phyloP scores from a whole-genome alignment of 2,113 vertebrate species.

The Dunckerocampus dactyliophorus region DNA sequence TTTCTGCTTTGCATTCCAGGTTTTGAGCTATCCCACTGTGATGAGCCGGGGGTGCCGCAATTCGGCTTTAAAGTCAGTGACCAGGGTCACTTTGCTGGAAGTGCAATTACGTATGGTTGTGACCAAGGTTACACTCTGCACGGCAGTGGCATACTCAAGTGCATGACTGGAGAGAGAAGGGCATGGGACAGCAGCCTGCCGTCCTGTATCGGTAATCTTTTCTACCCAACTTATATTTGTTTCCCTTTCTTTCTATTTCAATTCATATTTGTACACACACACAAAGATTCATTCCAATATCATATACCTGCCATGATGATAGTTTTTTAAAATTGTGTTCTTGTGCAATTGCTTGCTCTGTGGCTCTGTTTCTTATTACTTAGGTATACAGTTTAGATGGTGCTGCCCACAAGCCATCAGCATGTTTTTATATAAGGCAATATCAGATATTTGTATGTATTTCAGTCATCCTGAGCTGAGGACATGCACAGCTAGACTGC shows the following conservation, averaged over 20 bases:
- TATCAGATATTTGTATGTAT: no score
- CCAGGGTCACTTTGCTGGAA: slow-evolving; percentile 94
- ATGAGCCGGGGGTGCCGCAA: slow-evolving; percentile 93
- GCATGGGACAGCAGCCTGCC: slow-evolving; percentile 92
- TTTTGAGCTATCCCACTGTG: slow-evolving; percentile 95
- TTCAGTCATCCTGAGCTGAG: slow-evolving; percentile 17
- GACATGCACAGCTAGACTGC: slow-evolving; percentile 17
- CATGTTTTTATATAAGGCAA: background rate
- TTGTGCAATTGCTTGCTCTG: slow-evolving; percentile 8
- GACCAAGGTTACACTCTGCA: slow-evolving; percentile 93
- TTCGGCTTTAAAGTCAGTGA: slow-evolving; percentile 96
- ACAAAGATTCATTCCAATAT: slow-evolving; percentile 42
- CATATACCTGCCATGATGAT: background rate
- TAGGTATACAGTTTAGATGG: slow-evolving; percentile 4
- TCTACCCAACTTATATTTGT: background rate
- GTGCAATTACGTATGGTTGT: slow-evolving; percentile 88
- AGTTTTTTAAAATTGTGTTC: no score
- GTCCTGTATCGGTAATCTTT: slow-evolving; percentile 86
- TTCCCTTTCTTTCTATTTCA: slow-evolving; percentile 2
- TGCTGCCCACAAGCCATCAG: slow-evolving; percentile 13
- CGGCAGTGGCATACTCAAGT: slow-evolving; percentile 86
- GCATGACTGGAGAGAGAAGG: slow-evolving; percentile 94
- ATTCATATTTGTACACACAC: slow-evolving; percentile 17
- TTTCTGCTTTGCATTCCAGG: slow-evolving; percentile 62
- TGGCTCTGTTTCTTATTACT: slow-evolving; percentile 11